Evolutionary conservation across 2,888 invertebrate genomes (phyloP), one percentile per base, ranked within the genome.

Genomic region (Holacanthella duospinosa): DNA sequence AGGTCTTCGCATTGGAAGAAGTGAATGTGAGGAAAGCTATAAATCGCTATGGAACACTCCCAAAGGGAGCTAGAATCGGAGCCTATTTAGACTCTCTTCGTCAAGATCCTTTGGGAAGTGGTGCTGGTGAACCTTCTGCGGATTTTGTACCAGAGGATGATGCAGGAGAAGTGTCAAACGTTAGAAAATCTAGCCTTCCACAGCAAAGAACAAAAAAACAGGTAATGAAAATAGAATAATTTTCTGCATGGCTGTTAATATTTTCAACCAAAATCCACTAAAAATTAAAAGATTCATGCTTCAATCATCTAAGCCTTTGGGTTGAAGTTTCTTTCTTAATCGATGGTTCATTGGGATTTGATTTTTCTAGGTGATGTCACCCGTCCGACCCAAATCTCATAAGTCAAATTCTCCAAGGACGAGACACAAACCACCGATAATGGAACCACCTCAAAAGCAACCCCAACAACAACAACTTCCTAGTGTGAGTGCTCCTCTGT

Each of bases 11-110:
- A 26, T 81, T 95, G 72, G 95, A 95, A 79, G 93, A 93, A 70
- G 91, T 93, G 79, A 95, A 95, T 80, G 94, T 95, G 60, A 89
- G 92, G 75, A 86, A 92, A 71, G 93, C 93, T 55, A 92, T 92
- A 70, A 94, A 92, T 78, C 84, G 94, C 28, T 96, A 95, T 77
- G 97, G 97, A 24, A 97, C 97, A 12, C 80, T 97, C 75, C 97
- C 97, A 0, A 97, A 96, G 79, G 74, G 94, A 90, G 93, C 93
- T 12, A 84, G 96, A 70, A 96, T 97, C 74, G 95, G 95, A 29
- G 96, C 95, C 4, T 97, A 93, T 78, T 80, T 97, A 61, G 95
- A 96, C 78, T 94, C 94, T 3, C 81, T 97, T 75, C 84, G 91
- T 55, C 89, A 91, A 75, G 88, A 87, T 75, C 87, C 86, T 58